phyloP scores from a whole-genome alignment of 2,888 invertebrate genomes.

The Melolontha melolontha region DNA sequence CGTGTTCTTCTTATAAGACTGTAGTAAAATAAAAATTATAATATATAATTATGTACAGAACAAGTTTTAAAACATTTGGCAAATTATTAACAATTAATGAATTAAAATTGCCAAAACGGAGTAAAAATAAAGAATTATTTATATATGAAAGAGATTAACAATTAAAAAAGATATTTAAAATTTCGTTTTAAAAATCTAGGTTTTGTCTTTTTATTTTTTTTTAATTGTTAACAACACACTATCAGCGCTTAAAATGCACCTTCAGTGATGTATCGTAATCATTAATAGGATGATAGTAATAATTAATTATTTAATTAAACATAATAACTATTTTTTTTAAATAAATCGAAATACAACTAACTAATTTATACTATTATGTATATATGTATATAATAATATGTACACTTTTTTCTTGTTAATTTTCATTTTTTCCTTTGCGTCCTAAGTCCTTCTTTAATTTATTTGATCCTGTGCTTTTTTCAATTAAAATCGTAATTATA shows the following conservation, averaged over 20 bases:
- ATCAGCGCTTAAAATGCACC: constrained; percentile 46
- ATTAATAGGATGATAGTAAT: constrained; percentile 39
- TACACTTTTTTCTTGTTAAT: constrained; percentile 49
- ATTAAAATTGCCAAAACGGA: constrained; percentile 41
- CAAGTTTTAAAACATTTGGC: constrained; percentile 30
- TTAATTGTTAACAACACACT: constrained; percentile 43
- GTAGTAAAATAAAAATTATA: constrained; percentile 15
- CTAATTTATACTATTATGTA: constrained; percentile 48
- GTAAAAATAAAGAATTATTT: constrained; percentile 24
- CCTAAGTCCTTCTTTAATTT: constrained; percentile 27
- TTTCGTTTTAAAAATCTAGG: constrained; percentile 27
- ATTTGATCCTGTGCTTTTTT: constrained; percentile 55
- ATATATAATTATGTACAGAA: constrained; percentile 6
- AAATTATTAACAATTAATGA: constrained; percentile 28
- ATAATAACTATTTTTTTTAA: constrained; percentile 30
- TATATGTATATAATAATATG: constrained; percentile 47
- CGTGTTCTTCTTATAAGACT: neutral
- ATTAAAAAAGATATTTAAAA: constrained; percentile 18
- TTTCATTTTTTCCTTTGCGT: constrained; percentile 9
- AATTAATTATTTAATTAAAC: constrained; percentile 16
- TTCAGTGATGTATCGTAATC: constrained; percentile 50
- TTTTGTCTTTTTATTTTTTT: constrained; percentile 28
- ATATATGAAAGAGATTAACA: constrained; percentile 37
- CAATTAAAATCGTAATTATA: constrained; percentile 25
- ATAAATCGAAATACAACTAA: constrained; percentile 48